Base-by-base conservation (phyloP, 2,888 invertebrate genomes). In the Papilio demoleus region DNA sequence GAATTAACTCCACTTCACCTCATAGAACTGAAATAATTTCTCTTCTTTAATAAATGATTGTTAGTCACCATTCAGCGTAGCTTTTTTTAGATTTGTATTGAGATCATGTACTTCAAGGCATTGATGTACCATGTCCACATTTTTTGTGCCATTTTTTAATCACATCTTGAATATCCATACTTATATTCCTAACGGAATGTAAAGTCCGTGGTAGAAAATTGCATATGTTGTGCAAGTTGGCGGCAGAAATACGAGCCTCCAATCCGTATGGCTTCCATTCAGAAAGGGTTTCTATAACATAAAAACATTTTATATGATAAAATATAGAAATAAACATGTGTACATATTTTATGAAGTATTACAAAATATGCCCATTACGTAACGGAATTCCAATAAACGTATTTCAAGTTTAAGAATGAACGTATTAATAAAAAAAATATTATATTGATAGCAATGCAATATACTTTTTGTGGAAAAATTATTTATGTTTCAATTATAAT, bases 361-460 rank as follows among this genome's bases (percentile, higher is more conserved):
- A 31, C 31, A 56, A 17, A 56, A 31, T 31, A 47, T n/a, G 6
- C 31, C 6, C 6, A 31, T 4, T 4, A 8, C 31, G 27, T 53
- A 56, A 53, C 9, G n/a, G 31, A 31, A 31, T 56, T 56, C 53
- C 17, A 9, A 31, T 31, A 31, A 56, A 56, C 17, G 14, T 17
- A 56, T 56, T 56, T 27, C 17, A 56, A 56, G n/a, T 31, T 31
- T 9, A 53, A 8, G n/a, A 53, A 53, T 53, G 17, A n/a, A 56
- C 31, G 53, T 56, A 4, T n/a, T 17, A 31, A 56, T 27, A 6
- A n/a, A 50, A 8, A 27, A 27, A 4, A 31, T 3, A 17, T 31
- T 56, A 31, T 27, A 53, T 1, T 6, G n/a, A 47, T 47, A 22
- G 14, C n/a, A n/a, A n/a, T n/a, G n/a, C n/a, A n/a, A n/a, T n/a